Percentiles rank a stretch among this genome's conserved stretches.
Evolutionary conservation across 2,797 vertebrate species (phyloP).

Genomic region (Galagoides demidoff): DNA sequence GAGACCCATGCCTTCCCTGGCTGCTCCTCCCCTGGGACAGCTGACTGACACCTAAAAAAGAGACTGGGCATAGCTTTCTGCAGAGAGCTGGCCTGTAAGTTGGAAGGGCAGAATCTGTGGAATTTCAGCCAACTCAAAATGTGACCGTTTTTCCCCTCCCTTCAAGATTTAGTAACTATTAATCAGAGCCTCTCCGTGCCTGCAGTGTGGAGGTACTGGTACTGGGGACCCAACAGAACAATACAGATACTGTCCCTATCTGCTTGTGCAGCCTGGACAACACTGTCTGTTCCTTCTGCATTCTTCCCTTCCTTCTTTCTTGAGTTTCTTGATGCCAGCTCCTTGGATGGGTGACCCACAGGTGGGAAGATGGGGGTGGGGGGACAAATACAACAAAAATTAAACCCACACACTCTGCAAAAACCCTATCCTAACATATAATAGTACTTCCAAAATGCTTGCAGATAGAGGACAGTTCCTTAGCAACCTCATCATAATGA

Average conservation of each 20-base stretch:
- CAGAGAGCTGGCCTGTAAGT: slow-evolving; percentile 18
- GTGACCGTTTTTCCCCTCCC: neutral
- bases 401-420: neutral
- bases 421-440: neutral
- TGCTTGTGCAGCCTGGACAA: neutral
- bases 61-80: neutral
- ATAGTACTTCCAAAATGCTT: slow-evolving; percentile 57
- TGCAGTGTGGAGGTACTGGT: neutral
- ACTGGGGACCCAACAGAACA: neutral
- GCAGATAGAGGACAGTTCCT: neutral
- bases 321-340: slow-evolving; percentile 35
- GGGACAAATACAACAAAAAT: slow-evolving; percentile 23
- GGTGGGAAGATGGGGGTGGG: neutral
- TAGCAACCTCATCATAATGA: slow-evolving; percentile 23
- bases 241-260: neutral
- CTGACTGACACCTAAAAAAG: neutral
- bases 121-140: neutral
- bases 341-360: neutral
- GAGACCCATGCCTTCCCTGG: neutral
- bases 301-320: neutral
- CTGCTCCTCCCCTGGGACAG: neutral
- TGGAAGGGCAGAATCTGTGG: slow-evolving; percentile 35
- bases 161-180: slow-evolving; percentile 10
- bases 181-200: neutral
- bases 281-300: neutral